phyloP scores from a whole-genome alignment of 53 echinoderm and acorn worm genomes.

The Stichopus horrens region DNA sequence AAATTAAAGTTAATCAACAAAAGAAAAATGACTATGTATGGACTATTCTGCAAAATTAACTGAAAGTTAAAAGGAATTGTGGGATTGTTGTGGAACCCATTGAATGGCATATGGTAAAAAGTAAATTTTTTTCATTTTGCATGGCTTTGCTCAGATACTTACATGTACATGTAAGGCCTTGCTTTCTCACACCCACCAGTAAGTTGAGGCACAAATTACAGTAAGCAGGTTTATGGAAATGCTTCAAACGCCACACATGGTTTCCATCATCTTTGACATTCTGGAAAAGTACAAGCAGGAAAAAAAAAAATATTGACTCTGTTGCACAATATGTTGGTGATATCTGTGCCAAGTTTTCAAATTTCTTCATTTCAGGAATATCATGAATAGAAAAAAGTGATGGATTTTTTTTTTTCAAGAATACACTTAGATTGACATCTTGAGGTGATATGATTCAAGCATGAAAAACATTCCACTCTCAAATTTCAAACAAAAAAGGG shows the following conservation, averaged over 20 bases:
- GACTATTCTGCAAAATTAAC: not conserved
- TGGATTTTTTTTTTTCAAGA: too few relatives aligned
- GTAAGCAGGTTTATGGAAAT: conserved; percentile 97
- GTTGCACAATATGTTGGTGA: not conserved
- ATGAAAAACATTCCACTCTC: too few relatives aligned
- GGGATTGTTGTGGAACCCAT: not conserved
- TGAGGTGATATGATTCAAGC: too few relatives aligned
- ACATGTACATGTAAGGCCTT: conserved; percentile 99
- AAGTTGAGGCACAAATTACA: conserved; percentile 98
- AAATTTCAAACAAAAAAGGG: too few relatives aligned
- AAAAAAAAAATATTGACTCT: not conserved
- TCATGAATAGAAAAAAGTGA: too few relatives aligned
- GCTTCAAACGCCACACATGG: conserved; percentile 98
- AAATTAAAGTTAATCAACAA: too few relatives aligned
- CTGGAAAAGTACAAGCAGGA: conserved; percentile 46
- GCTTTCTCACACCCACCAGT: conserved; percentile 94
- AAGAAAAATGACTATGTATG: too few relatives aligned
- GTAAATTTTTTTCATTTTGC: not conserved
- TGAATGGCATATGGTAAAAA: not conserved
- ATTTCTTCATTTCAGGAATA: too few relatives aligned
- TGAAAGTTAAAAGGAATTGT: not conserved
- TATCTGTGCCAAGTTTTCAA: not conserved
- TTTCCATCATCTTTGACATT: conserved; percentile 99
- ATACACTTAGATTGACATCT: too few relatives aligned
- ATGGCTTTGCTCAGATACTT: conserved; percentile 45